Percentiles rank a stretch among this genome's conserved stretches.
Conservation (phyloP, 2,888 invertebrate genomes). For the Cabera pusaria region DNA sequence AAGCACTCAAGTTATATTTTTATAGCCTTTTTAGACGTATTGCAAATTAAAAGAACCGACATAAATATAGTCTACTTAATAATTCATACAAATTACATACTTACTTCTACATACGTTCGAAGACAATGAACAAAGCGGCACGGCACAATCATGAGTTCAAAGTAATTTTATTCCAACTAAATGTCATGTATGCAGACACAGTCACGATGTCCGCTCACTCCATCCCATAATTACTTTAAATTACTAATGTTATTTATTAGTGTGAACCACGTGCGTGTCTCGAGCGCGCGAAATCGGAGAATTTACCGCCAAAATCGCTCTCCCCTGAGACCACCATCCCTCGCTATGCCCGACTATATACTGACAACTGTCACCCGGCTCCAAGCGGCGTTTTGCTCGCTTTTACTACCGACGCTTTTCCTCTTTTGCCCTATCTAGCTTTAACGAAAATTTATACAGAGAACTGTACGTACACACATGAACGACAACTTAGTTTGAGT, state of each 20-base stretch:
- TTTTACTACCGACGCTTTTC: constrained; percentile 69
- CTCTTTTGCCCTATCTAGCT: constrained; percentile 75
- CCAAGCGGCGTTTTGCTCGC: constrained; percentile 65
- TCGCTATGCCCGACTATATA: constrained; percentile 59
- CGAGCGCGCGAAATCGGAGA: constrained; percentile 67
- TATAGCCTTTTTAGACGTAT: too few species aligned
- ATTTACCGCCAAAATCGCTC: constrained; percentile 56
- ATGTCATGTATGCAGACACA: constrained; percentile 44
- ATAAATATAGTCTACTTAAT: too few species aligned
- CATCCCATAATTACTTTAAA: constrained; percentile 36
- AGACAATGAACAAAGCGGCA: constrained; percentile 53
- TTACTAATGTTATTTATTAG: constrained; percentile 43
- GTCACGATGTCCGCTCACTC: constrained; percentile 34
- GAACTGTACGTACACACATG: constrained; percentile 61
- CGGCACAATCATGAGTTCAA: constrained; percentile 69
- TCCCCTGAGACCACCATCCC: constrained; percentile 69
- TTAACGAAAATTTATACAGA: constrained; percentile 68
- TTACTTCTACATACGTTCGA: constrained; percentile 65
- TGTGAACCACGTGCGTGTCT: constrained; percentile 54
- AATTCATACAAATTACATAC: constrained; percentile 37
- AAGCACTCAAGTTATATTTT: too few species aligned
- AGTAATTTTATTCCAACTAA: constrained; percentile 43
- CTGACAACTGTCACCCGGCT: constrained; percentile 69
- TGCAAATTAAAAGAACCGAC: too few species aligned
- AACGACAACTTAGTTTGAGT: constrained; percentile 54